Conservation (phyloP, 2,113 vertebrate species). For the Columbina picui region DNA sequence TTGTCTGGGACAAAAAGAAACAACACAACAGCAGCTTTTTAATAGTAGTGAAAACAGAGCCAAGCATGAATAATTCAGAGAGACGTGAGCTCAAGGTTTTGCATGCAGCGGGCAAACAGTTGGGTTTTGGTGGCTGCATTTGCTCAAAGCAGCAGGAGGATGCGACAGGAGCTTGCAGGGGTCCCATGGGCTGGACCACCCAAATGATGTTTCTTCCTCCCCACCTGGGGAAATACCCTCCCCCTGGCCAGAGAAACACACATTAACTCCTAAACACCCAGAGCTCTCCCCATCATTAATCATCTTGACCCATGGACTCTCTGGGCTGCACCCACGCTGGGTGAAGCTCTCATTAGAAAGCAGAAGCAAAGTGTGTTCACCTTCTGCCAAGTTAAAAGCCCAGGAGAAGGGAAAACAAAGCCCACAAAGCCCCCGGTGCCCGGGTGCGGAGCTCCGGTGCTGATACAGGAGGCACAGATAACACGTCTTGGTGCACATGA, state of each 20-base stretch:
- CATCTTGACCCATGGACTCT: neutral
- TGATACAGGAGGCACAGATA: fast-evolving
- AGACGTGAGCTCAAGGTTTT: neutral
- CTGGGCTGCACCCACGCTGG: neutral
- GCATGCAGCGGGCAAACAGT: fast-evolving
- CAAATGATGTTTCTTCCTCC: neutral
- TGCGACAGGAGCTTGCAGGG: fast-evolving
- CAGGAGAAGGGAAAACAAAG: neutral
- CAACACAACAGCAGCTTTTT: neutral
- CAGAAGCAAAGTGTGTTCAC: fast-evolving
- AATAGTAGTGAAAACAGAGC: neutral
- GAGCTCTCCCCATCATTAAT: neutral
- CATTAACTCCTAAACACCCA: fast-evolving
- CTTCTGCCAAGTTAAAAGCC: fast-evolving
- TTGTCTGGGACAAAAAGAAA: neutral
- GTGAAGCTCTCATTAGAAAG: neutral
- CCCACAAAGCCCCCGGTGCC: fast-evolving
- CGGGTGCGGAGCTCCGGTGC: fast-evolving
- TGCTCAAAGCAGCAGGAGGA: neutral
- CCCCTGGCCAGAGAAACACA: fast-evolving
- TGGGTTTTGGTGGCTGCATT: neutral
- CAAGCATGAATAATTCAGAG: neutral
- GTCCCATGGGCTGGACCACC: neutral
- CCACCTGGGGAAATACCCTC: neutral
- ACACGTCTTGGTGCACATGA: fast-evolving